Base-by-base conservation (phyloP, 2,797 vertebrate genomes). In the Melanotaenia pygmaea region DNA sequence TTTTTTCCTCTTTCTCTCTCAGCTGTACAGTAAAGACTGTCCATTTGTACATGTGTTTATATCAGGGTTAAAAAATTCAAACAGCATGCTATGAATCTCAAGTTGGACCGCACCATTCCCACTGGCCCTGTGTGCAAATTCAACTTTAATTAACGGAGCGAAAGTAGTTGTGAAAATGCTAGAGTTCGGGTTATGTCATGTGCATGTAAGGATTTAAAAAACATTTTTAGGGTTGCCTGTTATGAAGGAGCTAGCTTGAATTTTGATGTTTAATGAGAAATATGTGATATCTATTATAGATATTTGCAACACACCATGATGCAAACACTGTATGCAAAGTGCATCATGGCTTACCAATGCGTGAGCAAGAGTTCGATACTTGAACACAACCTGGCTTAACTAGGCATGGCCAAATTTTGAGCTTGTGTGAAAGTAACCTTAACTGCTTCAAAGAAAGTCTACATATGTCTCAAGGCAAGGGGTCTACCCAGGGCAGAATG, bases 371-470 rank as follows among this genome's bases (percentile, higher is more conserved):
- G 85, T 79, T 82, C 80, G 81, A 84, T 74, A 85, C 81, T 83
- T 62, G 26, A 76, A 56, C 70, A 72, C 80, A 87, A 78, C 85
- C 80, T 77, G 81, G 75, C 85, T 86, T 86, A 89, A 92, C 87
- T 72, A 76, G 82, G 81, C 90, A 85, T 90, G 86, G 84, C 75
- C 37, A 70, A 86, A 86, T 91, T 85, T 81, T 86, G 81, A 92
- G 87, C 64, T 35, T 83, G 86, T 91, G 89, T 90, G 89, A 89
- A 93, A 92, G 85, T 88, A 93, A 91, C 89, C 84, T 88, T 91
- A 86, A 86, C 88, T 76, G 86, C 92, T 93, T 92, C 93, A 94
- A 93, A 94, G 91, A 89, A 87, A 89, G 89, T 88, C 80, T 89
- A 73, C 87, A 86, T 85, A 90, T 85, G 83, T 91, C 89, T 91